phyloP scores from a whole-genome alignment of 2,797 vertebrate species.

The Pangasius krempfi region DNA sequence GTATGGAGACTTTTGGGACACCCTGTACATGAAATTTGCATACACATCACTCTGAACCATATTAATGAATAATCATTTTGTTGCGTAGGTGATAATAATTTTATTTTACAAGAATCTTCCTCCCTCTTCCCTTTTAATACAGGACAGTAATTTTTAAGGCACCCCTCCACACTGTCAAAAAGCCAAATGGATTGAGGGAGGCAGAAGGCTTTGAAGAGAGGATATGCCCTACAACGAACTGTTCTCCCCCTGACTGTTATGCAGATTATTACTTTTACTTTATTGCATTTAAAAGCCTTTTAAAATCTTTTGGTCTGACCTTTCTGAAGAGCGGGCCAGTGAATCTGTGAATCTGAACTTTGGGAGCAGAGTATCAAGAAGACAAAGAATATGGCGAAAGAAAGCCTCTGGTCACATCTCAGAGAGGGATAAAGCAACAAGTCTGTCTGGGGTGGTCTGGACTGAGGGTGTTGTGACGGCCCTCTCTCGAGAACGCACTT shows the following conservation, averaged over 20 bases:
- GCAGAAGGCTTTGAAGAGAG: slow-evolving; percentile 31
- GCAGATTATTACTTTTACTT: slow-evolving; percentile 63
- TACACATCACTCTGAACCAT: not conserved
- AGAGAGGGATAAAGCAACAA: slow-evolving; percentile 47
- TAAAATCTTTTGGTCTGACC: slow-evolving; percentile 40
- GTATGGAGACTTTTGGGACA: too few species aligned
- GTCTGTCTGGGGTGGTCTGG: slow-evolving; percentile 37
- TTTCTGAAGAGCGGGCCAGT: slow-evolving; percentile 28
- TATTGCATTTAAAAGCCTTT: slow-evolving; percentile 55
- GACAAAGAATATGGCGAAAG: slow-evolving; percentile 24
- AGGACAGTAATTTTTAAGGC: slow-evolving; percentile 37
- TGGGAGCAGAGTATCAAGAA: not conserved
- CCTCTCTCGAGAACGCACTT: slow-evolving; percentile 27
- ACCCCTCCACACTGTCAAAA: slow-evolving; percentile 32
- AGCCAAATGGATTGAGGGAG: slow-evolving; percentile 45
- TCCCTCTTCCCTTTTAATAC: not conserved
- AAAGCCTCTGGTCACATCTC: slow-evolving; percentile 40
- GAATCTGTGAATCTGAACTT: slow-evolving; percentile 5
- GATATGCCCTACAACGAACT: slow-evolving; percentile 54
- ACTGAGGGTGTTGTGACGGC: slow-evolving; percentile 10
- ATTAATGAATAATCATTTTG: not conserved
- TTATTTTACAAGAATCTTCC: slow-evolving; percentile 38
- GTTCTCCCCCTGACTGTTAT: slow-evolving; percentile 50
- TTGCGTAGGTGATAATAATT: not conserved
- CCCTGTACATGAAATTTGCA: not conserved